Conservation (phyloP, 1,140 invertebrate species). For the Euura saliciscinereae region DNA sequence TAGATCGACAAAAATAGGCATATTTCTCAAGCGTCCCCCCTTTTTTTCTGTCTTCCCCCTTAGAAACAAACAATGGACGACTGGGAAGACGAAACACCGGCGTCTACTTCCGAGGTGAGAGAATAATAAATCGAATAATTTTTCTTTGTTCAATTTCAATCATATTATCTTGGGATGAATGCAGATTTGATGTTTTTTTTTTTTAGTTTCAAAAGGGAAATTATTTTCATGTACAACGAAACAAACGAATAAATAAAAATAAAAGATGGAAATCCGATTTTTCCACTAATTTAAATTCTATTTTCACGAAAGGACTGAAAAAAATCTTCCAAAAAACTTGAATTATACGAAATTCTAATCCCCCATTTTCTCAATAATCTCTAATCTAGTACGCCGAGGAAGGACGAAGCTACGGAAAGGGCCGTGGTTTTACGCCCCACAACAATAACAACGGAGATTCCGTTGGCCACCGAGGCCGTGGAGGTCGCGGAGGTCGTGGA, state of each 20-base stretch:
- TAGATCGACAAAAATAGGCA: no score
- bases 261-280: no score
- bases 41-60: slow-evolving; percentile 8
- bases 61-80: slow-evolving; percentile 26
- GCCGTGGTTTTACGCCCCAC: slow-evolving; percentile 34
- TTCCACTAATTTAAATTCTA: no score
- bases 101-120: not conserved
- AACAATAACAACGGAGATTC: slow-evolving; percentile 28
- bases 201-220: no score
- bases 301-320: no score
- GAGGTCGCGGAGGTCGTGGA: slow-evolving; percentile 13
- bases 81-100: slow-evolving; percentile 21
- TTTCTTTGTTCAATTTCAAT: no score
- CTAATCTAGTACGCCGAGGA: slow-evolving; percentile 28
- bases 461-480: slow-evolving; percentile 25
- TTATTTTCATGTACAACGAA: no score
- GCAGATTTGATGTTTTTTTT: no score
- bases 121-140: not conserved
- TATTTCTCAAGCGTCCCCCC: no score
- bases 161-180: no score
- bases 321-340: no score
- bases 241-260: no score
- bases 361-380: not conserved
- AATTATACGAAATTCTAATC: not conserved
- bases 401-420: slow-evolving; percentile 37